Evolutionary conservation across 2,888 invertebrate genomes (phyloP), one percentile per base, ranked within the genome.

Genomic region (Candidula unifasciata): DNA sequence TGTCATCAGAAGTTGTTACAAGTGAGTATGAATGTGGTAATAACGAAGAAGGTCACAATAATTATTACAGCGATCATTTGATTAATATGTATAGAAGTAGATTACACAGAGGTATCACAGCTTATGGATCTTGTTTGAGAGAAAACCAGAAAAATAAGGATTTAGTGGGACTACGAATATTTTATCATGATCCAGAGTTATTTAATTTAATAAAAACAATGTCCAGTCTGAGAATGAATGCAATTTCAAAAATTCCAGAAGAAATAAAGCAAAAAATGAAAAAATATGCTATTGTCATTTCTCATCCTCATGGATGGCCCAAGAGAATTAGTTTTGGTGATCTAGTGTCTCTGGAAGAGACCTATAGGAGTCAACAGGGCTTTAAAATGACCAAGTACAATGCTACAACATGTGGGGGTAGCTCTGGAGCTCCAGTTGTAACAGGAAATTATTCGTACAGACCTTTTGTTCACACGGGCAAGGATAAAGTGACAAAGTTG

Each of bases 381-480:
- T 24, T 27, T 5, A 84, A 66, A 52, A 35, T 35, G 21, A 80
- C 80, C 1, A 21, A n/a, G 18, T 84, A 80, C 66, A 74, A 35
- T 54, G 74, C 80, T 3, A 27, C 57, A 3, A 79, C 84, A n/a
- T 80, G 84, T 54, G 21, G 8, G 1, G 84, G 76, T 13, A 76
- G 83, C 54, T 83, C 83, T 5, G 83, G 83, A 6, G 83, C 76
- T 33, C 83, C 83, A 52, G 83, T 83, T 2, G 24, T 83, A n/a
- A 77, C 76, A 54, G 77, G 77, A 3, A 33, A 77, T 66, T 83
- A 83, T 27, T 21, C 54, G 24, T 52, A 44, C 21, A 76, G 76
- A 68, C 80, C 80, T 35, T 80, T 57, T 33, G 64, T 74, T n/a
- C 84, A 80, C 68, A 71, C 68, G 13, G 33, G 64, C 16, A 78